phyloP scores from a whole-genome alignment of 2,797 vertebrate species.

The Micromesistius poutassou region DNA sequence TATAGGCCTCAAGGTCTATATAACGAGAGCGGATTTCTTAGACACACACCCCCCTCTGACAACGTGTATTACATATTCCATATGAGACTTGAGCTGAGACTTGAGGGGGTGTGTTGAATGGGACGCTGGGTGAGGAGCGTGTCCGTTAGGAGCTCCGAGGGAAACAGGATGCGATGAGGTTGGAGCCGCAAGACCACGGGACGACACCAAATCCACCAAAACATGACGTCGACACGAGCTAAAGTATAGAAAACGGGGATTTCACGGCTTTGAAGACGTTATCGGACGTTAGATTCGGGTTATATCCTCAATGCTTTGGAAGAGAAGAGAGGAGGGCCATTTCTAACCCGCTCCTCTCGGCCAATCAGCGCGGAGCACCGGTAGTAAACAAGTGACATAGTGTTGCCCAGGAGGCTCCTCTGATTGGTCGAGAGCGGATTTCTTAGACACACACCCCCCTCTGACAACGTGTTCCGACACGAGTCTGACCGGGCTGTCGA shows the following conservation, averaged over 20 bases:
- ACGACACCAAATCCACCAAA: too few species aligned
- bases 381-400: constrained; percentile 68
- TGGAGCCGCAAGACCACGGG: too few species aligned
- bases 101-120: too few species aligned
- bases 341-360: constrained; percentile 23
- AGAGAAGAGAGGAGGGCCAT: constrained; percentile 28
- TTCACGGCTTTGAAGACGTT: not conserved
- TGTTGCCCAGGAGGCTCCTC: constrained; percentile 45
- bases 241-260: not conserved
- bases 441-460: constrained; percentile 65
- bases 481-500: constrained; percentile 63
- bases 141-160: too few species aligned
- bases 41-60: constrained; percentile 68
- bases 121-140: too few species aligned
- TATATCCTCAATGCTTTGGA: not conserved
- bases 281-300: not conserved
- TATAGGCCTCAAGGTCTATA: too few species aligned
- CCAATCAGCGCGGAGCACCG: constrained; percentile 55
- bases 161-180: too few species aligned
- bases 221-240: not conserved
- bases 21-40: constrained; percentile 7
- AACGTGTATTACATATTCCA: too few species aligned
- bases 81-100: too few species aligned
- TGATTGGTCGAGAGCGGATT: constrained; percentile 61
- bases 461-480: constrained; percentile 76